Base-by-base conservation (phyloP, 1,140 invertebrate genomes). In the Eubasilissa regina region DNA sequence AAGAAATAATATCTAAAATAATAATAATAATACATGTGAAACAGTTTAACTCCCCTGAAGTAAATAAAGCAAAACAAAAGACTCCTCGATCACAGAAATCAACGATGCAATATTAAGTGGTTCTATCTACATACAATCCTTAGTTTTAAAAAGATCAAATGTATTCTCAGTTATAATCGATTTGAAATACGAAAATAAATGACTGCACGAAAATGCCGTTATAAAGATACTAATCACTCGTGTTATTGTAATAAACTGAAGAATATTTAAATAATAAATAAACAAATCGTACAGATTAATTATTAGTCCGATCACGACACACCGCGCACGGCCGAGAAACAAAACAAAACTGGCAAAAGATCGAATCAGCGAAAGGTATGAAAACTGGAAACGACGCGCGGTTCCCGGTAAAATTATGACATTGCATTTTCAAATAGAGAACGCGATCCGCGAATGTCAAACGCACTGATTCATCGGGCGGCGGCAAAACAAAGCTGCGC, bases 381-480 rank as follows among this genome's bases (percentile, higher is more conserved):
- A 1, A n/a, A 62, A 13, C 15, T 21, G 25, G 4, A 70, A 51
- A 70, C 45, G 3, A 25, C 45, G 17, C 17, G 15, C 47, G 58
- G 45, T 21, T 70, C 45, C 45, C 45, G 66, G 66, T 47, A 70
- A 48, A 66, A 70, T 70, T 70, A 70, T 70, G 66, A 70, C 66
- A 70, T 70, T 70, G 66, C 66, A 70, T 48, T 70, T 70, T 47
- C 66, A 70, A 70, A 70, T 25, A 44, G 62, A 66, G 10, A 64
- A 25, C 60, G 25, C 25, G 19, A 64, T 44, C 11, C n/a, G 47
- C 47, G 66, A 51, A 62, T 62, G 25, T 62, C 58, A 62, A 62
- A 62, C 21, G 9, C 19, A 25, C 66, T 70, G 66, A 70, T 70
- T 70, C 66, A 70, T 47, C 17, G 17, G 17, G 21, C 13, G 47